A percentile compares a stretch with the other conserved stretches of the same genome.
Conservation (phyloP, 2,797 vertebrate species). For the Acanthiza pusilla region DNA sequence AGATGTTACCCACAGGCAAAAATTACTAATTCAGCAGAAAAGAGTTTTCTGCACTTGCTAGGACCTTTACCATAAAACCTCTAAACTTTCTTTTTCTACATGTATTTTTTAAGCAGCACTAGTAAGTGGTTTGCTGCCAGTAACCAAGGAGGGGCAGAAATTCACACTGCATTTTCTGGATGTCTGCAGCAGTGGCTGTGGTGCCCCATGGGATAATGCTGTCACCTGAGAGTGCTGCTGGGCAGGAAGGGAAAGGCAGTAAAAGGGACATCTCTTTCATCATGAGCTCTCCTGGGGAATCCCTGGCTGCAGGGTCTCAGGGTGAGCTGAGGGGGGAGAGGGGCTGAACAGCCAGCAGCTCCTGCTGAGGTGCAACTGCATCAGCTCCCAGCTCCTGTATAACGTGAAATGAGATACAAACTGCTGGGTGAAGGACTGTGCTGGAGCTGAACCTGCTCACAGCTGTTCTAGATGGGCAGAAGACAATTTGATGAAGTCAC, state of each 20-base stretch:
- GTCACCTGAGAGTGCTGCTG: neutral
- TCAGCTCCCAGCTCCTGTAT: neutral
- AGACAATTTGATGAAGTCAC: neutral
- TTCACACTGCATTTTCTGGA: neutral
- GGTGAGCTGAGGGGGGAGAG: neutral
- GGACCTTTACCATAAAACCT: neutral
- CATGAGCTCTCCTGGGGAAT: neutral
- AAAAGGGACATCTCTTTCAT: neutral
- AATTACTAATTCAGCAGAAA: neutral
- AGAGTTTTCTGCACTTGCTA: neutral
- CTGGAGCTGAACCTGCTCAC: neutral
- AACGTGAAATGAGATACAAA: neutral
- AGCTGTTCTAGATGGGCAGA: neutral
- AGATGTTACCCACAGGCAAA: neutral
- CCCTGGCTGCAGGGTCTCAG: too few relatives aligned
- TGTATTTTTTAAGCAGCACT: neutral
- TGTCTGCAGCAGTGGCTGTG: neutral
- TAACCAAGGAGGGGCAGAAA: neutral
- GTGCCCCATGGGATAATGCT: neutral
- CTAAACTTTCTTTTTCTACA: neutral
- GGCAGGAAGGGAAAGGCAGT: neutral
- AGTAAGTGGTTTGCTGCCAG: neutral
- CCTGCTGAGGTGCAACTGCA: neutral
- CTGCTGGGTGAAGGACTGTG: neutral
- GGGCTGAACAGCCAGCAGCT: neutral